Conservation (phyloP, 2,113 vertebrate genomes). For the Arizona elegans region DNA sequence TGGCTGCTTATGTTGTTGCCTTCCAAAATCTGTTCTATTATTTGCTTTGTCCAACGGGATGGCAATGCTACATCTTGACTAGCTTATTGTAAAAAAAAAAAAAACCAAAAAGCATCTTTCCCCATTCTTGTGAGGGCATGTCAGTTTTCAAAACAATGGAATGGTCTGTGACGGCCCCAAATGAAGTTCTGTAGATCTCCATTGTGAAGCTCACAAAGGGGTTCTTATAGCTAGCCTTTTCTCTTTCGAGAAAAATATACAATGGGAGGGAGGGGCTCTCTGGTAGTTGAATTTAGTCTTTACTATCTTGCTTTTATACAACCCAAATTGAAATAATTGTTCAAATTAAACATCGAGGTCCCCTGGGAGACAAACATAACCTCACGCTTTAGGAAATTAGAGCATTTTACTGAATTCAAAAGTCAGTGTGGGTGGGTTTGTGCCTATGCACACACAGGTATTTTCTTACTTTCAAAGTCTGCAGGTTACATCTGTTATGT, state of each 20-base stretch:
- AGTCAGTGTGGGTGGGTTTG: not conserved
- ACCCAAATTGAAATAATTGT: slow-evolving; percentile 18
- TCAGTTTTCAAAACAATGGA: not conserved
- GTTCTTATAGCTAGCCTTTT: slow-evolving; percentile 42
- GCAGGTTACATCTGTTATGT: not conserved
- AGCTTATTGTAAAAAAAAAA: not conserved
- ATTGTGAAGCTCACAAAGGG: slow-evolving; percentile 35
- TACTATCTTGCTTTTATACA: slow-evolving; percentile 38
- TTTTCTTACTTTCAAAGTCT: not conserved
- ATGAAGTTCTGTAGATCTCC: slow-evolving; percentile 17
- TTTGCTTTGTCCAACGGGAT: not conserved
- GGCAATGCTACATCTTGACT: not conserved
- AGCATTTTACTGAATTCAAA: not conserved
- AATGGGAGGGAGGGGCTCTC: slow-evolving; percentile 48
- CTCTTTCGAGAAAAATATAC: slow-evolving; percentile 57
- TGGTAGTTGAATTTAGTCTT: slow-evolving; percentile 27
- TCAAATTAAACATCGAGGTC: slow-evolving; percentile 23
- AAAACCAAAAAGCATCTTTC: not conserved
- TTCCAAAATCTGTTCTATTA: not conserved
- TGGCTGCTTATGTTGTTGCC: not conserved
- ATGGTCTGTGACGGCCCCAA: not conserved
- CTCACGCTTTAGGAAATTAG: not conserved
- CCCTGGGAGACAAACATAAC: slow-evolving; percentile 3
- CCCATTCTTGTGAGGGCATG: not conserved
- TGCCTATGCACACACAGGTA: not conserved